These are phyloP conservation scores for Acrobeloides nanus DNA, from an alignment of 2,888 invertebrate genomes.

Conservation along the genomic window DNA sequence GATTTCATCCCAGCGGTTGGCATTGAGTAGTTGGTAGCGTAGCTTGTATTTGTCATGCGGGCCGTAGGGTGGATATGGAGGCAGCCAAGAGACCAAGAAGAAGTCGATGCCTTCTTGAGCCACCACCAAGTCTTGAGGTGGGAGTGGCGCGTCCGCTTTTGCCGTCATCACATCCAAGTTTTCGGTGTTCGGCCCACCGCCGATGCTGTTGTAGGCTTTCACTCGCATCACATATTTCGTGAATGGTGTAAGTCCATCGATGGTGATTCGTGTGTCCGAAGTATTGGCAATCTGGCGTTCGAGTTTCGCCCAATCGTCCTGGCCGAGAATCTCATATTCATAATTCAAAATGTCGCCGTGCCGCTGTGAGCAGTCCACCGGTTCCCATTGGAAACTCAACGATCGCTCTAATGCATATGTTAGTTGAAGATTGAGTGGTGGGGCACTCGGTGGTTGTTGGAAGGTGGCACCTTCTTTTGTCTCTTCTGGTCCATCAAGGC, in stretches of 20 bases:
- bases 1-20: constrained; percentile 42
- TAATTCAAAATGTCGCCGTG: constrained; percentile 53
- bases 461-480: constrained; percentile 48
- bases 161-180: constrained; percentile 53
- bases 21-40: constrained; percentile 41
- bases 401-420: constrained; percentile 48
- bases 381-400: constrained; percentile 37
- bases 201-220: constrained; percentile 52
- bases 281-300: constrained; percentile 53
- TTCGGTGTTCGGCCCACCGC: constrained; percentile 54
- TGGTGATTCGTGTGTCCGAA: constrained; percentile 42
- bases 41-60: constrained; percentile 52
- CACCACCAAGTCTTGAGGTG: constrained; percentile 52
- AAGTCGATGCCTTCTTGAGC: constrained; percentile 50
- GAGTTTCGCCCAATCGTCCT: constrained; percentile 54
- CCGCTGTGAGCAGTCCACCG: constrained; percentile 53
- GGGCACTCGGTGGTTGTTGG: constrained; percentile 51
- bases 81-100: constrained; percentile 53
- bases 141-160: constrained; percentile 50
- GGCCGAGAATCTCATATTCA: constrained; percentile 53
- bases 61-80: constrained; percentile 54
- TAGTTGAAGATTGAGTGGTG: constrained; percentile 51
- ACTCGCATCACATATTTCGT: constrained; percentile 52
- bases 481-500: constrained; percentile 53
- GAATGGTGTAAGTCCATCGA: constrained; percentile 53